Evolutionary conservation across 2,888 invertebrate genomes (phyloP).

Genomic region (Archips xylosteana): DNA sequence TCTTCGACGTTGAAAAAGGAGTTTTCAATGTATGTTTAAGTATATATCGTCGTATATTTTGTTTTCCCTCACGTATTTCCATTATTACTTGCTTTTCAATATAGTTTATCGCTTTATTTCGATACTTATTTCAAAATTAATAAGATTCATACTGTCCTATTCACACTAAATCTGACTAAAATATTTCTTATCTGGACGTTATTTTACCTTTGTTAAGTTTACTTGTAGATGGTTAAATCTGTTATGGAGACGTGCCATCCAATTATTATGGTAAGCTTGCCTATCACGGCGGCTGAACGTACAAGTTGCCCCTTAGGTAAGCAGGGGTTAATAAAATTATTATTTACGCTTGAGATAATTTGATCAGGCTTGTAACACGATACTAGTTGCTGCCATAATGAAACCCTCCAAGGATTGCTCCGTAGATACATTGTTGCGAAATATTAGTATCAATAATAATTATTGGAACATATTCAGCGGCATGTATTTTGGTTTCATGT

Average conservation of each 20-base stretch:
- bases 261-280: conserved; percentile 13
- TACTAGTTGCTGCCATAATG: conserved; percentile 31
- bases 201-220: not conserved
- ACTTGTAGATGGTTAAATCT: not conserved
- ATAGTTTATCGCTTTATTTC: not conserved
- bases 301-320: conserved; percentile 16
- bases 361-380: conserved; percentile 33
- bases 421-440: conserved; percentile 1
- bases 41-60: too few relatives aligned
- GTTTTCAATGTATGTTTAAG: too few relatives aligned
- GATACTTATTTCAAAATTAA: not conserved
- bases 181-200: not conserved
- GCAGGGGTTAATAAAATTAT: conserved; percentile 33
- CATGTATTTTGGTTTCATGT: not conserved
- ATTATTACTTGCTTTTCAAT: too few relatives aligned
- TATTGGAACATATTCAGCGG: conserved; percentile 1
- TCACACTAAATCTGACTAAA: not conserved
- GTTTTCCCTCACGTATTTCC: too few relatives aligned
- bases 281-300: conserved; percentile 1
- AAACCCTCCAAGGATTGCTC: conserved; percentile 19
- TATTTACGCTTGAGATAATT: conserved; percentile 36
- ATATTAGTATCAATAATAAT: conserved; percentile 14
- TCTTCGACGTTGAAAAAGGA: too few relatives aligned
- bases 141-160: too few relatives aligned
- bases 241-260: not conserved